Evolutionary conservation across 1,140 invertebrate species (phyloP).

Genomic region (Bactericera cockerelli): DNA sequence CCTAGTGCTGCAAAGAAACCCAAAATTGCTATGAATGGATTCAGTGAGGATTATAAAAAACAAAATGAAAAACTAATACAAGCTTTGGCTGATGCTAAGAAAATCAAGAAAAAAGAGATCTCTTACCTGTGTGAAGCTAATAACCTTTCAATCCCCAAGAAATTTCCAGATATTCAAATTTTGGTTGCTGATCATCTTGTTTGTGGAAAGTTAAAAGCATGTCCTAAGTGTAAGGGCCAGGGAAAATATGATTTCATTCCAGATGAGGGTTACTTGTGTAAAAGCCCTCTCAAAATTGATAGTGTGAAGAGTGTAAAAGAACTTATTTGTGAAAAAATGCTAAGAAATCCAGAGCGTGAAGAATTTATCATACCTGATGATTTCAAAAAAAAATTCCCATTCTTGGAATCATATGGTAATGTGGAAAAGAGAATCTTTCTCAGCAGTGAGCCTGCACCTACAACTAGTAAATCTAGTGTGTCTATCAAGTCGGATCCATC

Average conservation of each 20-base stretch:
- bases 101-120: slow-evolving; percentile 38
- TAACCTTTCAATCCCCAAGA: slow-evolving; percentile 47
- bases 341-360: slow-evolving; percentile 54
- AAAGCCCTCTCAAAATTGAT: slow-evolving; percentile 52
- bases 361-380: slow-evolving; percentile 54
- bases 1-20: slow-evolving; percentile 14
- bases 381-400: slow-evolving; percentile 39
- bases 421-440: slow-evolving; percentile 23
- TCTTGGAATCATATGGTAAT: slow-evolving; percentile 54
- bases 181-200: slow-evolving; percentile 63
- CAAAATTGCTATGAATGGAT: slow-evolving; percentile 27
- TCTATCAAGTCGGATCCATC: too few relatives aligned
- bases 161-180: slow-evolving; percentile 50
- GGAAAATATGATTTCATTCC: slow-evolving; percentile 56
- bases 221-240: slow-evolving; percentile 53
- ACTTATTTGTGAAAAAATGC: slow-evolving; percentile 66
- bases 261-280: slow-evolving; percentile 58
- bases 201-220: slow-evolving; percentile 69
- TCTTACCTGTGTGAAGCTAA: slow-evolving; percentile 52
- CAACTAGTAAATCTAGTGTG: too few relatives aligned
- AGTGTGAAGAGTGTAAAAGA: slow-evolving; percentile 37
- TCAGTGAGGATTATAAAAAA: slow-evolving; percentile 42
- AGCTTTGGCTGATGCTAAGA: slow-evolving; percentile 40
- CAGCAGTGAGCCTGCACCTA: too few relatives aligned
- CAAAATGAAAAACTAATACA: slow-evolving; percentile 70